Evolutionary conservation across 2,797 vertebrate species (phyloP), one percentile per base, ranked within the genome.

Genomic region (Diceros bicornis): DNA sequence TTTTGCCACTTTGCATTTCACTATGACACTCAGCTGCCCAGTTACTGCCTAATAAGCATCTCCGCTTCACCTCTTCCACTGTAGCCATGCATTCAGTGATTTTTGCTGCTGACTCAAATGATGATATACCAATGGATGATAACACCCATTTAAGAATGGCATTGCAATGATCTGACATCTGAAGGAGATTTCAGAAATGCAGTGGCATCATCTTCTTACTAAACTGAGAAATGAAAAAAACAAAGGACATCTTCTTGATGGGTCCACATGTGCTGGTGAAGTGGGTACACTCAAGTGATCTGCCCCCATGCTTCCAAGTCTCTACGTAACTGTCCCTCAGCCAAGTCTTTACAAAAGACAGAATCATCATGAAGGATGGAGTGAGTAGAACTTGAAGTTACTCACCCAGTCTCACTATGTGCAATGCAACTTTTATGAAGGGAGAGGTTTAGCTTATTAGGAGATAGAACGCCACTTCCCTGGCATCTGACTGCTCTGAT

Each of bases 181-280:
- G n/a, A 64, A 66, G 57, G 92, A 52, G 57, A 71, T 91, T 92
- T 94, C 77, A 91, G 69, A 91, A 97, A 64, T 66, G 32, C 62
- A 68, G 44, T 32, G 47, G 37, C 25, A 37, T 34, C 32, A 72
- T 11, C 62, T 34, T 91, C 71, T 88, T 84, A 90, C 20, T 94
- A 88, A 77, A 17, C 0, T 37, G 21, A 88, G 27, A 27, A 57
- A 89, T n/a, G 20, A 21, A n/a, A 83, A 72, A 85, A 71, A 55
- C 7, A 44, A 52, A 52, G 44, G 52, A 18, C 23, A 66, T 27
- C 62, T 89, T 94, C 23, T 50, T 21, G 20, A 50, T 7, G 25
- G 13, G 55, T 44, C 64, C 79, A n/a, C 2, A 12, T 21, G 16
- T 13, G 4, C 10, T 23, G 12, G 25, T 21, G 55, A 89, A 34